A percentile compares a stretch with the other conserved stretches of the same genome.
phyloP scores from a whole-genome alignment of 2,888 invertebrate genomes.

The Leptinotarsa tumamoca region DNA sequence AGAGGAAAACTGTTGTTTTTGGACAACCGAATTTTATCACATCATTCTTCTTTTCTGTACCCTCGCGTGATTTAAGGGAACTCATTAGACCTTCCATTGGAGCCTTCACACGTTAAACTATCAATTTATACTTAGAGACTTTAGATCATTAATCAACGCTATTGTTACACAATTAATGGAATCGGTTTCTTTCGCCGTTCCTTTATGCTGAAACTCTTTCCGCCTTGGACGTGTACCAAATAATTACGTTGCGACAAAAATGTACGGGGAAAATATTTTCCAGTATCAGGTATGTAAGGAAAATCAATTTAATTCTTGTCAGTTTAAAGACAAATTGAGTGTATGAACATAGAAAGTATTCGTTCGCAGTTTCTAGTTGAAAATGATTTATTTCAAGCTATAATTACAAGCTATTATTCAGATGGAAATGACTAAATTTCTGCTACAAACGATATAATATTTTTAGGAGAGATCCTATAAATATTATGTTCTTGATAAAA shows the following conservation, averaged over 20 bases:
- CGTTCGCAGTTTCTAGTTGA: too few species aligned
- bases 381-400: too few species aligned
- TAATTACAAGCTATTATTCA: too few species aligned
- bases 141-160: conserved; percentile 51
- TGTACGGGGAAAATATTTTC: too few species aligned
- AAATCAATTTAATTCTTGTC: too few species aligned
- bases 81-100: conserved; percentile 44
- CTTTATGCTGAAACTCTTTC: neutral
- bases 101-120: conserved; percentile 43
- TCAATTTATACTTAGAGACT: conserved; percentile 50
- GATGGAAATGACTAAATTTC: too few species aligned
- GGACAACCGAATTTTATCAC: conserved; percentile 16
- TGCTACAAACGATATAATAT: too few species aligned
- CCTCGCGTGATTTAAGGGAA: conserved; percentile 43
- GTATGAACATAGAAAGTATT: too few species aligned
- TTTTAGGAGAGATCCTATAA: too few species aligned
- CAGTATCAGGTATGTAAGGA: too few species aligned
- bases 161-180: conserved; percentile 49
- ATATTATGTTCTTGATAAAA: too few species aligned
- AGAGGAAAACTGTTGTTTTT: conserved; percentile 5
- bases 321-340: too few species aligned
- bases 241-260: neutral
- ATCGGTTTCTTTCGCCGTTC: conserved; percentile 40
- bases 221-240: neutral
- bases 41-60: conserved; percentile 4